Percentiles rank a stretch among this genome's conserved stretches.
Evolutionary conservation across 2,113 vertebrate genomes (phyloP).

Genomic region (Notechis scutatus): DNA sequence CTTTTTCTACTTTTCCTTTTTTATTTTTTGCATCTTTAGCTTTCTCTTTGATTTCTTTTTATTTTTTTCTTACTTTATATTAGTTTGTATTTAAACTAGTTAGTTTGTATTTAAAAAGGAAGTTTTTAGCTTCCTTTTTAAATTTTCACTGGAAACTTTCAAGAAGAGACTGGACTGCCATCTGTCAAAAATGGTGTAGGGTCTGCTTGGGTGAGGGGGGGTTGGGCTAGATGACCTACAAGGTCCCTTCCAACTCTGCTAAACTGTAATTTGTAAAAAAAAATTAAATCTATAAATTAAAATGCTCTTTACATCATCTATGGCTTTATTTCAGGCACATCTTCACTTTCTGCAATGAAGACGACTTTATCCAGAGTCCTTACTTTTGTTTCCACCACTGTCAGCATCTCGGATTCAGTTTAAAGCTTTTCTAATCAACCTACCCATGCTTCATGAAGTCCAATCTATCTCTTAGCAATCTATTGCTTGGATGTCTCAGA

Average conservation of each 20-base stretch:
- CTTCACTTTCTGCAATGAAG: not conserved
- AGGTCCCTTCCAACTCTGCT: too few relatives aligned
- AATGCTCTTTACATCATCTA: not conserved
- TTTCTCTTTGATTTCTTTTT: too few relatives aligned
- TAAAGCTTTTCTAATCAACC: not conserved
- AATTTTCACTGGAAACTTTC: not conserved
- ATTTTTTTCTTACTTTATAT: not conserved
- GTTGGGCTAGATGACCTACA: too few relatives aligned
- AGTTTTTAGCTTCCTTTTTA: not conserved
- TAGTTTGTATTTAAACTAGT: not conserved
- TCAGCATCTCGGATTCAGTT: not conserved
- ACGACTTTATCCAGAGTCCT: not conserved
- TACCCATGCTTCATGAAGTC: not conserved
- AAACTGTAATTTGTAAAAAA: too few relatives aligned
- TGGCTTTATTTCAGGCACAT: not conserved
- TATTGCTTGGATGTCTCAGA: not conserved
- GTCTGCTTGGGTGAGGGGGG: too few relatives aligned
- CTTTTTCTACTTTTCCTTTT: not conserved
- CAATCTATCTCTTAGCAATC: not conserved
- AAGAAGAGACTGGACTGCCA: too few relatives aligned
- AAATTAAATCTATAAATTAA: not conserved
- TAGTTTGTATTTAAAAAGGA: not conserved
- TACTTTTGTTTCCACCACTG: not conserved
- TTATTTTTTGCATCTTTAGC: not conserved
- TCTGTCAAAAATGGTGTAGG: too few relatives aligned